A percentile compares a stretch with the other conserved stretches of the same genome.
Conservation (phyloP, 2,888 invertebrate genomes). For the Apamea sordens region DNA sequence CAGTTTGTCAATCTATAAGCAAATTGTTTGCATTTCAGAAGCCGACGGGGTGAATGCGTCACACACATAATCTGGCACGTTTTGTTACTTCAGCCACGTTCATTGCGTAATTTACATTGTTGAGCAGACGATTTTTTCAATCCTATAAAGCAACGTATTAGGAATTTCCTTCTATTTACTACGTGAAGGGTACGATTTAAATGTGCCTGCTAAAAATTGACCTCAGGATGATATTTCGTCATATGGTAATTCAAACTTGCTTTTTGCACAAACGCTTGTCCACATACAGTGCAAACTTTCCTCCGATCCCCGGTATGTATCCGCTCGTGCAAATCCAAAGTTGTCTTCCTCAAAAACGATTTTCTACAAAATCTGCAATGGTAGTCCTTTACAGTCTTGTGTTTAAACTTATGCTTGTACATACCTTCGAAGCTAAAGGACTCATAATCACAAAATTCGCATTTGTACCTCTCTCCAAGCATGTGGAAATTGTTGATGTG, state of each 20-base stretch:
- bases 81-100: neutral
- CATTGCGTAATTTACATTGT: neutral
- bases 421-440: slow-evolving; percentile 79
- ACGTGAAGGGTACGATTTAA: neutral
- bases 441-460: slow-evolving; percentile 82
- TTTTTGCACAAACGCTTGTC: slow-evolving; percentile 86
- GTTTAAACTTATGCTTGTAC: slow-evolving; percentile 84
- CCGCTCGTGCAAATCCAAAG: slow-evolving; percentile 79
- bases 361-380: slow-evolving; percentile 87
- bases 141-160: neutral
- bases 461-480: slow-evolving; percentile 81
- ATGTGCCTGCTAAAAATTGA: slow-evolving; percentile 73
- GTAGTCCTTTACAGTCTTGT: slow-evolving; percentile 83
- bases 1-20: neutral
- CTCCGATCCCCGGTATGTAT: slow-evolving; percentile 85
- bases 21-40: neutral
- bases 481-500: slow-evolving; percentile 84
- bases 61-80: neutral
- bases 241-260: slow-evolving; percentile 87
- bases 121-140: neutral
- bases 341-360: slow-evolving; percentile 82
- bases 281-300: slow-evolving; percentile 81
- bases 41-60: neutral
- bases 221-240: slow-evolving; percentile 85
- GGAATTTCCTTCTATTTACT: neutral